A percentile compares a stretch with the other conserved stretches of the same genome.
phyloP scores from a whole-genome alignment of 1,140 invertebrate species.

The Micrasema minimum region DNA sequence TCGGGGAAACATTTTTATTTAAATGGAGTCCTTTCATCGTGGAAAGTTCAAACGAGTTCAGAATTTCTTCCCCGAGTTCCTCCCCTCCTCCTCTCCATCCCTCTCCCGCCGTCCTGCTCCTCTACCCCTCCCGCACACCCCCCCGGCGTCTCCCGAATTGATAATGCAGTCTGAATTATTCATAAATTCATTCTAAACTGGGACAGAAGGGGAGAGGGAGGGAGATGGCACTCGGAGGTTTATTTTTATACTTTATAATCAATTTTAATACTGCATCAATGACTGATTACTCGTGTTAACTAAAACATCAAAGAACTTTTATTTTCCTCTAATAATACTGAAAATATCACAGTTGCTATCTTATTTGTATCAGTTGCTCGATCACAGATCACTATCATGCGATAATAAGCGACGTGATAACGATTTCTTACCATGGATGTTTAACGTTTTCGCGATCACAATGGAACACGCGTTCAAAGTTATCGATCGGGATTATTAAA shows the following conservation, averaged over 20 bases:
- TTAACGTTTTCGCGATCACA: no score
- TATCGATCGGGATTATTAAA: no score
- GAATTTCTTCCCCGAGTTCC: constrained; percentile 14
- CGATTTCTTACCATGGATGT: no score
- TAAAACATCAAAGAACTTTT: no score
- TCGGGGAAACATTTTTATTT: constrained; percentile 52
- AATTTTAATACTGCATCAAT: constrained; percentile 21
- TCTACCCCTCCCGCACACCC: constrained; percentile 13
- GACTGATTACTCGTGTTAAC: no score
- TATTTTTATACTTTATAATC: constrained; percentile 49
- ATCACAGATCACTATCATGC: no score
- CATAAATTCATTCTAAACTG: constrained; percentile 51
- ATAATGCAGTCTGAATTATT: constrained; percentile 55
- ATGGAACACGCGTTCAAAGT: no score
- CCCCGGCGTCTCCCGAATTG: constrained; percentile 47
- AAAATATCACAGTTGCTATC: no score
- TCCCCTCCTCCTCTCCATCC: constrained; percentile 8
- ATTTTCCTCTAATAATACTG: no score
- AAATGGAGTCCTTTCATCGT: constrained; percentile 53
- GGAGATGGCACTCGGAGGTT: constrained; percentile 41
- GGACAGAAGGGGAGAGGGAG: constrained; percentile 28
- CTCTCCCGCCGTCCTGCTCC: background rate
- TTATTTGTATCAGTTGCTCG: no score
- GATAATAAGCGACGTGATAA: no score
- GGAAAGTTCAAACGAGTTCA: constrained; percentile 54